A percentile compares a stretch with the other conserved stretches of the same genome.
These are phyloP conservation scores for Cinclus cinclus DNA, from an alignment of 2,113 vertebrate genomes.

Conservation along the genomic window DNA sequence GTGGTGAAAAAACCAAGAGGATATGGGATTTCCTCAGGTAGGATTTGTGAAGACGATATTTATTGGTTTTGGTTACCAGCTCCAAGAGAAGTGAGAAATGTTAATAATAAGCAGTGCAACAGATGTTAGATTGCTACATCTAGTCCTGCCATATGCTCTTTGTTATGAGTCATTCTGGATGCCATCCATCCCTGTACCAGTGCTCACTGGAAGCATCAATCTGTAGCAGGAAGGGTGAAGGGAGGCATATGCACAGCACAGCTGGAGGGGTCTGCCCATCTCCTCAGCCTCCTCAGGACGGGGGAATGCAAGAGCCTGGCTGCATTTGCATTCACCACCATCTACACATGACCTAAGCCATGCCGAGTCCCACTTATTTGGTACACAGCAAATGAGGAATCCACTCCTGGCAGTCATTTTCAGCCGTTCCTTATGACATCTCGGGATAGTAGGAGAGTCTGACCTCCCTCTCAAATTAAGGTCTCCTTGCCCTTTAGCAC, in stretches of 20 bases:
- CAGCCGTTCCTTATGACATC: neutral
- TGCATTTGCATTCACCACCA: neutral
- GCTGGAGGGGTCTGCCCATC: neutral
- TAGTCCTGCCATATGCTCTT: constrained; percentile 49
- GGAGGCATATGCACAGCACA: constrained; percentile 8
- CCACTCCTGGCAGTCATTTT: constrained; percentile 7
- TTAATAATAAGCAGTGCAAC: constrained; percentile 41
- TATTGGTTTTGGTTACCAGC: constrained; percentile 2
- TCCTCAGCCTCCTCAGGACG: neutral
- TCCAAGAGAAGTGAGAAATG: constrained; percentile 35
- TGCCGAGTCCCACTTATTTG: neutral
- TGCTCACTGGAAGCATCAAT: constrained; percentile 26
- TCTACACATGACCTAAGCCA: neutral
- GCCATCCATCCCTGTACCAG: constrained; percentile 15
- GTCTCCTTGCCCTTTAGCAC: constrained; percentile 10
- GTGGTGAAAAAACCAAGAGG: neutral
- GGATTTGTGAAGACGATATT: neutral
- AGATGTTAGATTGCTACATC: constrained; percentile 55
- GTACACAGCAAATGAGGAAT: neutral
- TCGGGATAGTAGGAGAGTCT: neutral
- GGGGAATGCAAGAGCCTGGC: neutral
- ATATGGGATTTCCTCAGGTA: constrained; percentile 30
- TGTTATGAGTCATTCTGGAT: constrained; percentile 67
- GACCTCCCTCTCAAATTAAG: constrained; percentile 10
- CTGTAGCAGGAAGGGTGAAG: constrained; percentile 12